Evolutionary conservation across 2,113 vertebrate genomes (phyloP).

Genomic region (Cranoglanis bouderius): DNA sequence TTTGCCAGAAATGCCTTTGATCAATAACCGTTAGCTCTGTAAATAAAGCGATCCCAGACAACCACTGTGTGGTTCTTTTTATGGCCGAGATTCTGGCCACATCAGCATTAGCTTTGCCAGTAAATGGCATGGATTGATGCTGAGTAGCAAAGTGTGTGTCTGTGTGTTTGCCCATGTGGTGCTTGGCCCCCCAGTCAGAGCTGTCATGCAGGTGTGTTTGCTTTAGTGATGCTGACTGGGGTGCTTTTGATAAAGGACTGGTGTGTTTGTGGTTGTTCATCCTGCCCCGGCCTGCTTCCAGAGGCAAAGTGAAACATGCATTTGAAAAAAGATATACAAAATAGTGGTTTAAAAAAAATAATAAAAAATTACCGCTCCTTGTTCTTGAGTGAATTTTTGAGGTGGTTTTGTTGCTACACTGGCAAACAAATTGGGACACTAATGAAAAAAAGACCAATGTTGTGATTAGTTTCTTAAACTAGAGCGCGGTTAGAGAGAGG

Average conservation of each 20-base stretch:
- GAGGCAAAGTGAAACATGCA: not conserved
- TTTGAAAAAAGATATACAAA: not conserved
- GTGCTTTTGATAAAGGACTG: not conserved
- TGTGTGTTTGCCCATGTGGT: not conserved
- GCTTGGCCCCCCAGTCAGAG: not conserved
- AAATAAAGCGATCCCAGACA: not conserved
- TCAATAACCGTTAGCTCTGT: not conserved
- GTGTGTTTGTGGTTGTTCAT: not conserved
- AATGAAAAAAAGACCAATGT: not conserved
- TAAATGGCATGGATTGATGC: not conserved
- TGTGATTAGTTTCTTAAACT: not conserved
- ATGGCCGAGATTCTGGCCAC: not conserved
- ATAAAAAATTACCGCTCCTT: not conserved
- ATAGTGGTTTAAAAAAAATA: not conserved
- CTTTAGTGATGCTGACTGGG: not conserved
- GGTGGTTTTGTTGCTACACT: not conserved
- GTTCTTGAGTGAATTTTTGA: not conserved
- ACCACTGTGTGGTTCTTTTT: not conserved
- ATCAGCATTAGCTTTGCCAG: not conserved
- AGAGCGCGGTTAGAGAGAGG: not conserved
- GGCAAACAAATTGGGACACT: not conserved
- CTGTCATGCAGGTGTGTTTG: not conserved
- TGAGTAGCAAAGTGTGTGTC: not conserved
- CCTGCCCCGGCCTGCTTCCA: not conserved
- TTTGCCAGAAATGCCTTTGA: not conserved